Percentiles rank a stretch among this genome's conserved stretches.
phyloP scores from a whole-genome alignment of 92 coral and sea anemone genomes.

The Phenganax stokvisi region DNA sequence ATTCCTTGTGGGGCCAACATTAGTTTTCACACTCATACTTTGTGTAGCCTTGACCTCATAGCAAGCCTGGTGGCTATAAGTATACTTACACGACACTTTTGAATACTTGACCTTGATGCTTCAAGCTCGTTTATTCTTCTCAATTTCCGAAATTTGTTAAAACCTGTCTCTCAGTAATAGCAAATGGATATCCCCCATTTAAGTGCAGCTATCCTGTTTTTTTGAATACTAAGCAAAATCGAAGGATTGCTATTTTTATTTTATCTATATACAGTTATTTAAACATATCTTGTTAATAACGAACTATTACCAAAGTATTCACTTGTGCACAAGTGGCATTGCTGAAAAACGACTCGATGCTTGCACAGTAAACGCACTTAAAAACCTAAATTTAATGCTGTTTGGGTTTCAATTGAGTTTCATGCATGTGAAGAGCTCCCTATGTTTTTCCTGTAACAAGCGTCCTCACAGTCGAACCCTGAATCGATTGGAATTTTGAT shows the following conservation, averaged over 20 bases:
- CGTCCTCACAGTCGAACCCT: conserved; percentile 12
- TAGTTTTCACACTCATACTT: not conserved
- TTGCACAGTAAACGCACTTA: not conserved
- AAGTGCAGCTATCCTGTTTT: not conserved
- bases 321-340: too few species aligned
- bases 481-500: conserved; percentile 28
- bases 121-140: not conserved
- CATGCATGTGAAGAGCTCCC: too few species aligned
- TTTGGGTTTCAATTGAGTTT: not conserved
- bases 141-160: conserved; percentile 12
- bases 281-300: too few species aligned
- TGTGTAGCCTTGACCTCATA: conserved; percentile 5
- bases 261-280: too few species aligned
- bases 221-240: not conserved
- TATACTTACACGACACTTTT: conserved; percentile 6
- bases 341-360: not conserved
- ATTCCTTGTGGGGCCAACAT: not conserved
- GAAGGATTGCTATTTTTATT: not conserved
- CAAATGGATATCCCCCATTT: not conserved
- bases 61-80: not conserved
- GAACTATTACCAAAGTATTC: too few species aligned
- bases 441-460: not conserved
- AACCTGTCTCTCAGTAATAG: not conserved
- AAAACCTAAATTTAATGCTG: not conserved
- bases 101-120: not conserved